Base-by-base conservation (phyloP, 92 coral and sea anemone genomes). In the Pocillopora grandis region DNA sequence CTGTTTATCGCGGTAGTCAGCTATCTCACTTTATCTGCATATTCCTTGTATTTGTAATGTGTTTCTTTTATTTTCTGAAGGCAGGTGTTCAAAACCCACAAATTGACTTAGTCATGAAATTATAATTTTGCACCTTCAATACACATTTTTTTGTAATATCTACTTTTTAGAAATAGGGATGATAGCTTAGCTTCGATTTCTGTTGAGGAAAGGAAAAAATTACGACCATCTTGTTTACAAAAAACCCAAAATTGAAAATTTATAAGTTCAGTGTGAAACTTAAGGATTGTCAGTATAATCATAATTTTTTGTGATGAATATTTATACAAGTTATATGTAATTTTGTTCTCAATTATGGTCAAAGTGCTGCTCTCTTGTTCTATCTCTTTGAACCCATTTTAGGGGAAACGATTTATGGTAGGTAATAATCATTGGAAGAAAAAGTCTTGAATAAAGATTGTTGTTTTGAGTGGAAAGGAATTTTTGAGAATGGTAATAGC, bases 1-100 rank as follows among this genome's bases (percentile, higher is more conserved):
- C 76, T 35, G 21, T 71, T 81, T 71, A 81, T 81, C 21, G 10
- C 33, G 36, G 74, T 31, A 67, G 17, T 42, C 8, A 7, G 52
- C 52, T 23, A 60, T 70, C 33, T 81, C 85, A 58, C 58, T 5
- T 70, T 68, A 81, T 81, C 55, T 70, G 70, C 77, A 71, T 71
- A 33, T 58, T 20, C 56, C 48, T 80, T 4, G 60, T 71, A 69
- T 58, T 3, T n/a, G 59, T 31, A 5, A 33, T 59, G 9, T 71
- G 71, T 81, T 81, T 62, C 49, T 31, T 19, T 66, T 80, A 5
- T 42, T 20, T 37, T 14, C 49, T 10, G 36, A 14, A 20, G 68
- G 14, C 84, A 68, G 76, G 74, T 80, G 84, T 56, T 68, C 23
- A 18, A 9, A 14, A 66, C 76, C 76, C 21, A 21, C 62, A 56